These are phyloP conservation scores for Novumbra hubbsi DNA, from an alignment of 2,797 vertebrate genomes.

Conservation along the genomic window DNA sequence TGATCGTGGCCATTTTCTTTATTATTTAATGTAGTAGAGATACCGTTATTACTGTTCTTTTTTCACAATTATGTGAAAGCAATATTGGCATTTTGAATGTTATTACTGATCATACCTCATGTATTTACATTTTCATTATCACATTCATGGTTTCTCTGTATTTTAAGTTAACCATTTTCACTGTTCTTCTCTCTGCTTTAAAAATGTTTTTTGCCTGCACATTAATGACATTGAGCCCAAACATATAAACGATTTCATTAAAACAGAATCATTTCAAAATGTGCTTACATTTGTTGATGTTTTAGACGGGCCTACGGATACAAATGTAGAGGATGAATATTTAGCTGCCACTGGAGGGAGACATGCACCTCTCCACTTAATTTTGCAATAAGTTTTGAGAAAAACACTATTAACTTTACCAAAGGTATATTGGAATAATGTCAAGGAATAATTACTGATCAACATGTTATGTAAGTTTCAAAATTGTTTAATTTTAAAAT, in stretches of 20 bases:
- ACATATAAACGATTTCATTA: too few relatives aligned
- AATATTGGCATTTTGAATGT: too few relatives aligned
- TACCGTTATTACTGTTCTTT: too few relatives aligned
- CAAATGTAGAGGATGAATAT: neutral
- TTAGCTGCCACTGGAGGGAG: constrained; percentile 54
- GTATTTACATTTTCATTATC: too few relatives aligned
- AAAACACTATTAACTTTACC: neutral
- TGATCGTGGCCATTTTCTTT: too few relatives aligned
- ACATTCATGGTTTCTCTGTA: too few relatives aligned
- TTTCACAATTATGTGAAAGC: too few relatives aligned
- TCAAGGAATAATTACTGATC: neutral
- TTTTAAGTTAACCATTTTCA: too few relatives aligned
- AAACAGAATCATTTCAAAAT: too few relatives aligned
- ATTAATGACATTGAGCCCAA: neutral
- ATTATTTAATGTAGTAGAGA: too few relatives aligned
- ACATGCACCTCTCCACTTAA: constrained; percentile 29
- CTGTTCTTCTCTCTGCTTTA: too few relatives aligned
- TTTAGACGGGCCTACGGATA: neutral
- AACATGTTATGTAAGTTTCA: neutral
- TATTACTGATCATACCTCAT: too few relatives aligned
- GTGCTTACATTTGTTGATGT: neutral
- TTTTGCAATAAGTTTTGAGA: constrained; percentile 25
- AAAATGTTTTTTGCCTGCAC: neutral
- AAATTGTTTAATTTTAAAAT: neutral
- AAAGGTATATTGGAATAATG: neutral